Evolutionary conservation across 2,888 invertebrate genomes (phyloP).

Genomic region (Sinelater perroti): DNA sequence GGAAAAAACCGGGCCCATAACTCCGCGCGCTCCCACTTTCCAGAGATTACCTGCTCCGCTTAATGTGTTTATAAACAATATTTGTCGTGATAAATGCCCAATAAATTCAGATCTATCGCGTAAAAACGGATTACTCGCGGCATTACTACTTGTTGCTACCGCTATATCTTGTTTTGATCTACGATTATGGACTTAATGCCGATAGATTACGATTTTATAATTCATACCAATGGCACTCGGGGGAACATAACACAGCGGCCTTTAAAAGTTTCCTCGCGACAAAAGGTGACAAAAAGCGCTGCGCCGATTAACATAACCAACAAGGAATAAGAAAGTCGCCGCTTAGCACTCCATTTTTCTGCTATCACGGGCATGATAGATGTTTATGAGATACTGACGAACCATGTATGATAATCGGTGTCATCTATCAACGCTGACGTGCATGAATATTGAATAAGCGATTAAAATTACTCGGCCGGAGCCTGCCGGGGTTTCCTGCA

Average conservation of each 20-base stretch:
- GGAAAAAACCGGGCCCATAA: slow-evolving; percentile 24
- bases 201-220: slow-evolving; percentile 36
- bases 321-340: slow-evolving; percentile 4
- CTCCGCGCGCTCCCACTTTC: slow-evolving; percentile 28
- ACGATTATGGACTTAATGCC: slow-evolving; percentile 36
- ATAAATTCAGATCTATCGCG: slow-evolving; percentile 43
- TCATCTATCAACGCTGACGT: slow-evolving; percentile 42
- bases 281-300: too few relatives aligned
- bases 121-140: slow-evolving; percentile 39
- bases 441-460: slow-evolving; percentile 27
- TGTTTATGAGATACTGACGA: slow-evolving; percentile 13
- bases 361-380: slow-evolving; percentile 3
- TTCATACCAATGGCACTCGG: slow-evolving; percentile 3
- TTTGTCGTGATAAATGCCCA: slow-evolving; percentile 45
- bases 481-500: slow-evolving; percentile 9
- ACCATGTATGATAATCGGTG: slow-evolving; percentile 38
- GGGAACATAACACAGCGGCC: not conserved
- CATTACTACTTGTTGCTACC: slow-evolving; percentile 36
- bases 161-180: slow-evolving; percentile 41
- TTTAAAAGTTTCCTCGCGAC: too few relatives aligned
- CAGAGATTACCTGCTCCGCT: slow-evolving; percentile 38
- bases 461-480: slow-evolving; percentile 32
- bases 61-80: slow-evolving; percentile 47
- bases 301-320: not conserved
- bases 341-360: slow-evolving; percentile 7